Percentiles rank a stretch among this genome's conserved stretches.
phyloP scores from a whole-genome alignment of 2,888 invertebrate genomes.

The Pinctada fucata region DNA sequence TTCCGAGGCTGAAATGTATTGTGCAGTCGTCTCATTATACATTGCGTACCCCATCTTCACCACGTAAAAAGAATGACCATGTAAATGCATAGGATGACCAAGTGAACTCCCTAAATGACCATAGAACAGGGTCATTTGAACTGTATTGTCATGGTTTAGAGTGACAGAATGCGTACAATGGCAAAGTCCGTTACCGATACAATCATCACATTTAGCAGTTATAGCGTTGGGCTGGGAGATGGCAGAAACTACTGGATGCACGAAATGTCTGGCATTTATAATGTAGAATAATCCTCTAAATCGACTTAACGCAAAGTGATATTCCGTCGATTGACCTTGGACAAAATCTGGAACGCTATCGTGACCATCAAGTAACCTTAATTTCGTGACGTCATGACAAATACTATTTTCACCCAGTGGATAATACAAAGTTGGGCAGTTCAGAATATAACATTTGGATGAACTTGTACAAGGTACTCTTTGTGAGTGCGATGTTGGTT shows the following conservation, averaged over 20 bases:
- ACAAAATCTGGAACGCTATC: slow-evolving; percentile 42
- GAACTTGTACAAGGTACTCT: slow-evolving; percentile 36
- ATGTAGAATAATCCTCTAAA: slow-evolving; percentile 62
- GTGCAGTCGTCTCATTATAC: slow-evolving; percentile 38
- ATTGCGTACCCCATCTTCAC: slow-evolving; percentile 66
- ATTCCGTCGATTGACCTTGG: slow-evolving; percentile 50
- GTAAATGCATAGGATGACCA: slow-evolving; percentile 72
- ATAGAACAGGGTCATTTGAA: slow-evolving; percentile 66
- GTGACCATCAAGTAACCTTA: slow-evolving; percentile 22
- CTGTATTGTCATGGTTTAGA: slow-evolving; percentile 54
- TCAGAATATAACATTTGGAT: slow-evolving; percentile 49
- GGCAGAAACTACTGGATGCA: slow-evolving; percentile 52
- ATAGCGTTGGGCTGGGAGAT: slow-evolving; percentile 58
- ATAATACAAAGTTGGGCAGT: slow-evolving; percentile 54
- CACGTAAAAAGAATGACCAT: slow-evolving; percentile 72
- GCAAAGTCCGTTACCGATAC: slow-evolving; percentile 54
- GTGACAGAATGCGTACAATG: slow-evolving; percentile 58
- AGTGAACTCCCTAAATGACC: slow-evolving; percentile 63
- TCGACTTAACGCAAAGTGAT: slow-evolving; percentile 69
- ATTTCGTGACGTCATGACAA: slow-evolving; percentile 45
- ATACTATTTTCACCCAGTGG: slow-evolving; percentile 27
- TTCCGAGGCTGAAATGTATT: slow-evolving; percentile 25
- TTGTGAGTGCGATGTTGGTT: background rate
- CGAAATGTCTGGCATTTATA: slow-evolving; percentile 59
- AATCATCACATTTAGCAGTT: slow-evolving; percentile 54